A percentile compares a stretch with the other conserved stretches of the same genome.
Evolutionary conservation across 2,113 vertebrate genomes (phyloP).

Genomic region (Progne subis): DNA sequence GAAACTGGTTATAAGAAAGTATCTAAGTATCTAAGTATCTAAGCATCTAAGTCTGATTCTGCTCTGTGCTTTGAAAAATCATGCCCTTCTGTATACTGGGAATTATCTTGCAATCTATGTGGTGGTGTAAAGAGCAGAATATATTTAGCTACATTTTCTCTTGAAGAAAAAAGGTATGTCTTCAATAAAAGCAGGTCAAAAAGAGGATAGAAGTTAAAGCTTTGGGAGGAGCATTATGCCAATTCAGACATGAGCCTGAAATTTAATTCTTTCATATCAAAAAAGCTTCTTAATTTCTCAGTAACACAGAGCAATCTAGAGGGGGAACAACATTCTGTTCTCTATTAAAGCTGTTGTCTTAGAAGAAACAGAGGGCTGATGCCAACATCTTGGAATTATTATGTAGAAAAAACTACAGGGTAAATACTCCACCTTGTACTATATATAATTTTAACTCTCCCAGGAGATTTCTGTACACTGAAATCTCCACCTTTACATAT

Average conservation of each 20-base stretch:
- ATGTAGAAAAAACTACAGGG: not conserved
- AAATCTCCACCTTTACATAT: not conserved
- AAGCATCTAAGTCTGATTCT: not conserved
- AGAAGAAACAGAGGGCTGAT: not conserved
- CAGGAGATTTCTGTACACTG: not conserved
- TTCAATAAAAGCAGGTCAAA: conserved; percentile 45
- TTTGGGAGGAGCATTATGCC: conserved; percentile 45
- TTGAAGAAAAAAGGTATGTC: not conserved
- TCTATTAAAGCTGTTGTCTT: not conserved
- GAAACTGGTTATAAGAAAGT: not conserved
- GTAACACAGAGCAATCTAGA: not conserved
- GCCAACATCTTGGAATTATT: not conserved
- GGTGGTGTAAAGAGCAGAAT: conserved; percentile 7
- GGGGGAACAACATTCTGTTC: not conserved
- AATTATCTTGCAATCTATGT: conserved; percentile 12
- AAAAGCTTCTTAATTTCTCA: conserved; percentile 12
- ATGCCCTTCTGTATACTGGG: not conserved
- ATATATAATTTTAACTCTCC: not conserved
- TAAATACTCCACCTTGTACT: not conserved
- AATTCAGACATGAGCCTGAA: conserved; percentile 41
- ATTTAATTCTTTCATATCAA: conserved; percentile 1
- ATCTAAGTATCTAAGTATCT: not conserved
- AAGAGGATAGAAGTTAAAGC: conserved; percentile 39
- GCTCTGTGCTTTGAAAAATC: conserved; percentile 11
- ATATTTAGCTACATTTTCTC: conserved; percentile 14